Conservation (phyloP, 2,888 invertebrate species). For the Thecocarcelia acutangulata region DNA sequence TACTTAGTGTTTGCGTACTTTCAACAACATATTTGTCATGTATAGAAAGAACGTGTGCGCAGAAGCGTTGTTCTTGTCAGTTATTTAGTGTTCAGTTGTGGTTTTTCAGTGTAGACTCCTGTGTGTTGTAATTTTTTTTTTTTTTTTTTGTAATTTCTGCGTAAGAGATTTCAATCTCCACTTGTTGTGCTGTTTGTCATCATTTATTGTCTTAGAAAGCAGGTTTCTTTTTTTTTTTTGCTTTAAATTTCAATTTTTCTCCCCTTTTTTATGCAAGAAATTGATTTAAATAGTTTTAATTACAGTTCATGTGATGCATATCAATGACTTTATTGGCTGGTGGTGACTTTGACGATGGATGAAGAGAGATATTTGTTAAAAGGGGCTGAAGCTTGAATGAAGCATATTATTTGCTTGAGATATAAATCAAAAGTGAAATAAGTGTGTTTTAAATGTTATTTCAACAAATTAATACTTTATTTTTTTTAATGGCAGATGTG, state of each 20-base stretch:
- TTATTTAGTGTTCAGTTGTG: slow-evolving; percentile 12
- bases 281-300: slow-evolving; percentile 65
- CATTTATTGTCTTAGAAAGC: slow-evolving; percentile 50
- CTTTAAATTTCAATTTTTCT: slow-evolving; percentile 2
- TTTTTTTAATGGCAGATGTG: neutral
- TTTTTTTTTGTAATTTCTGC: slow-evolving; percentile 17
- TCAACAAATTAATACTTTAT: neutral
- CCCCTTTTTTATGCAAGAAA: slow-evolving; percentile 33
- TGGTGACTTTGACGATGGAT: slow-evolving; percentile 29
- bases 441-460: neutral
- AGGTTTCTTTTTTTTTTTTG: neutral
- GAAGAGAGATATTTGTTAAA: slow-evolving; percentile 17
- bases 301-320: slow-evolving; percentile 59
- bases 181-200: slow-evolving; percentile 61
- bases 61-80: slow-evolving; percentile 60
- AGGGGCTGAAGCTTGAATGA: slow-evolving; percentile 27
- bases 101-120: neutral
- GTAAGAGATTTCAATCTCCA: slow-evolving; percentile 50
- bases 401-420: slow-evolving; percentile 20
- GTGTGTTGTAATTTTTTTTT: neutral
- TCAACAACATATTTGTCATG: slow-evolving; percentile 39
- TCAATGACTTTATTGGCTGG: slow-evolving; percentile 41
- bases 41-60: slow-evolving; percentile 51
- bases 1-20: slow-evolving; percentile 40
- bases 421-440: slow-evolving; percentile 35